Conservation (phyloP, 2,113 vertebrate genomes). For the Sula dactylatra region DNA sequence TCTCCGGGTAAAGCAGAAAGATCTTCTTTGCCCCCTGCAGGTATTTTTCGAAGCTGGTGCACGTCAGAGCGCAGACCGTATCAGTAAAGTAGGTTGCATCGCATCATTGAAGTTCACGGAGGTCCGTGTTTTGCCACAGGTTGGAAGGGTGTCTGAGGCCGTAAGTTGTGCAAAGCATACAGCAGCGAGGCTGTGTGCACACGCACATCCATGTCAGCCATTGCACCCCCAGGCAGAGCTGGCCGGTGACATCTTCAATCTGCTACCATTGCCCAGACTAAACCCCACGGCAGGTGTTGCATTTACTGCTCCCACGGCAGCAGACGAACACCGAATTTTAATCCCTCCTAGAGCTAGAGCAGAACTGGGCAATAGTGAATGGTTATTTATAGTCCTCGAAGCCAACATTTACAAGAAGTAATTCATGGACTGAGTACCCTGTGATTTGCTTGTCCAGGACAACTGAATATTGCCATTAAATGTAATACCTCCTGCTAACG, state of each 20-base stretch:
- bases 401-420: background rate
- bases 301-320: background rate
- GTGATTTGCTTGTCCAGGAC: background rate
- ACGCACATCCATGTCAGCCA: rapidly evolving
- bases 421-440: background rate
- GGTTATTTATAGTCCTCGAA: background rate
- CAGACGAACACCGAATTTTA: background rate
- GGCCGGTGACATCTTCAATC: rapidly evolving
- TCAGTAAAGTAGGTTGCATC: background rate
- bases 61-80: background rate
- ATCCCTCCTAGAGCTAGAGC: background rate
- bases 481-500: background rate
- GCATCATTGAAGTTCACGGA: rapidly evolving
- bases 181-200: background rate
- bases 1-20: background rate
- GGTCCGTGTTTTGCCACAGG: background rate
- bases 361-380: background rate
- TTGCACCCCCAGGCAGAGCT: background rate
- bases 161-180: rapidly evolving
- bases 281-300: rapidly evolving
- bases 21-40: background rate
- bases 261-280: background rate
- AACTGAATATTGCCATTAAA: background rate
- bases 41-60: background rate
- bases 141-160: background rate